Percentiles rank a stretch among this genome's conserved stretches.
These are phyloP conservation scores for Pempheris klunzingeri DNA, from an alignment of 2,797 vertebrate genomes.

Conservation along the genomic window DNA sequence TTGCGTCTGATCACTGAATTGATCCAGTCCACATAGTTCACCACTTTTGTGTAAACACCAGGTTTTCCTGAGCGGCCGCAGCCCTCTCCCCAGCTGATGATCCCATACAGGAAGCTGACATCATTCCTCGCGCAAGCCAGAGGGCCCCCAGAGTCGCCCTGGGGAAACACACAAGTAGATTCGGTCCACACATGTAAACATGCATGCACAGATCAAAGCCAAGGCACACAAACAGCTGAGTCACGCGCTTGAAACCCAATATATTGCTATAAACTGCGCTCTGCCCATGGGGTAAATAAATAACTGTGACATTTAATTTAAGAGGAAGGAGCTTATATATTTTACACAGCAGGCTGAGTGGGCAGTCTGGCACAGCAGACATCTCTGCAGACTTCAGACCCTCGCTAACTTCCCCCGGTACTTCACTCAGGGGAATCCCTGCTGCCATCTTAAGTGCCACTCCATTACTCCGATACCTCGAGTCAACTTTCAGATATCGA, in stretches of 20 bases:
- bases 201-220: slow-evolving; percentile 45
- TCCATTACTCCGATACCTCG: slow-evolving; percentile 26
- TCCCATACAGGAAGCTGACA: slow-evolving; percentile 91
- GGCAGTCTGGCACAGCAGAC: not conserved
- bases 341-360: slow-evolving; percentile 32
- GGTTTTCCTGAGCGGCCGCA: slow-evolving; percentile 90
- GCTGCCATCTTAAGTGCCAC: slow-evolving; percentile 25
- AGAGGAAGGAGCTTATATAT: slow-evolving; percentile 37
- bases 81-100: slow-evolving; percentile 97
- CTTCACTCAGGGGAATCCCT: slow-evolving; percentile 35
- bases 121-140: slow-evolving; percentile 88
- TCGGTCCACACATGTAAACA: slow-evolving; percentile 45
- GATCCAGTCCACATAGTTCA: slow-evolving; percentile 93
- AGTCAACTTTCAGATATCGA: slow-evolving; percentile 24
- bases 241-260: slow-evolving; percentile 52
- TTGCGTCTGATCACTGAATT: slow-evolving; percentile 82
- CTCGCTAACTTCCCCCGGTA: not conserved
- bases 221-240: slow-evolving; percentile 47
- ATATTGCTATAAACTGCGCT: slow-evolving; percentile 19
- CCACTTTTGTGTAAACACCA: slow-evolving; percentile 93
- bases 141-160: slow-evolving; percentile 98
- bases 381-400: slow-evolving; percentile 2
- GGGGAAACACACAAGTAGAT: slow-evolving; percentile 42
- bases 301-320: slow-evolving; percentile 43
- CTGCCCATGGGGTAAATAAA: slow-evolving; percentile 42